Conservation (phyloP, 2,113 vertebrate species). For the Rhadina sibilatrix region DNA sequence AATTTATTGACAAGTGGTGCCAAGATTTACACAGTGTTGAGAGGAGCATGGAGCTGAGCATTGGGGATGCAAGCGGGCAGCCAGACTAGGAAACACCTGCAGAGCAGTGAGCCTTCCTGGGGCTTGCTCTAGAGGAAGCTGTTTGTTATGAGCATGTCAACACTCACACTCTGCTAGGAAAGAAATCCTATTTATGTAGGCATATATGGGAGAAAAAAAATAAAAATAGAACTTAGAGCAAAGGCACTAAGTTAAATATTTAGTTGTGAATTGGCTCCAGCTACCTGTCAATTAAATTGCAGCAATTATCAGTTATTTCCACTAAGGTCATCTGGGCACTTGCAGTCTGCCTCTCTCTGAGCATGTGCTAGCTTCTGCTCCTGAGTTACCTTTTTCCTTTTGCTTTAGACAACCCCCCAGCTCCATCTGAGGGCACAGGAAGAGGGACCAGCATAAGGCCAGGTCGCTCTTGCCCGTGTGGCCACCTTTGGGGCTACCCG, state of each 20-base stretch:
- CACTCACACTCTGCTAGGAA: background rate
- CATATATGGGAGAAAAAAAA: background rate
- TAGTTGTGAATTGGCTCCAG: background rate
- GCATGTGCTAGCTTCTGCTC: background rate
- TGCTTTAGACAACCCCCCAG: background rate
- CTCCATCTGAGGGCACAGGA: fast-evolving
- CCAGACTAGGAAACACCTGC: background rate
- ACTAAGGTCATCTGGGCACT: background rate
- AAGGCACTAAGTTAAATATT: background rate
- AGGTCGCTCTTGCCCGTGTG: background rate
- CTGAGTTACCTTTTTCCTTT: background rate
- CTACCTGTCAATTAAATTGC: background rate
- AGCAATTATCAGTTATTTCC: background rate
- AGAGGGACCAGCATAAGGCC: background rate
- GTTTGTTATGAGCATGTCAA: background rate
- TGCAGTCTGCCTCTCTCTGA: background rate
- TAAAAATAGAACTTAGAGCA: background rate
- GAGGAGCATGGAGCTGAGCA: background rate
- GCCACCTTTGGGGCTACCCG: background rate
- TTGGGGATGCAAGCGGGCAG: background rate
- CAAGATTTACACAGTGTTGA: background rate
- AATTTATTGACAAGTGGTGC: background rate
- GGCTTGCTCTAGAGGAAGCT: background rate
- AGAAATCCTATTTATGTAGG: background rate
- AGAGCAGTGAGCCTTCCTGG: background rate